Percentiles rank a stretch among this genome's conserved stretches.
phyloP scores from a whole-genome alignment of 1,140 invertebrate genomes.

The Lepidurus couesii region DNA sequence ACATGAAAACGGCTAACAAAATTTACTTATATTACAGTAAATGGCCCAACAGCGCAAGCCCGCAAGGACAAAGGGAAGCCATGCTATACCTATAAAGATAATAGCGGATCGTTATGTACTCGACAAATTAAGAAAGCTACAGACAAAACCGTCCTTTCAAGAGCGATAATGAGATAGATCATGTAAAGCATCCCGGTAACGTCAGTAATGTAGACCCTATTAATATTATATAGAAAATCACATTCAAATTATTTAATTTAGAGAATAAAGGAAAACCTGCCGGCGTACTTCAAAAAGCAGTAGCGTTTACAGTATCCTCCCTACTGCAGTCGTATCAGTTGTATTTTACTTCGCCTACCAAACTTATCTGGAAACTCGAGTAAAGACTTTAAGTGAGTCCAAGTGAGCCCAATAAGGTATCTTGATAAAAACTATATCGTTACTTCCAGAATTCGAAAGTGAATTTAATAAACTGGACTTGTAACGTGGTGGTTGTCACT shows the following conservation, averaged over 20 bases:
- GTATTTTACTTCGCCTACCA: constrained; percentile 63
- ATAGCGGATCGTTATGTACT: not conserved
- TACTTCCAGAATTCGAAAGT: not conserved
- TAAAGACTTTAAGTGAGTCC: constrained; percentile 63
- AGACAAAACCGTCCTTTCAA: not conserved
- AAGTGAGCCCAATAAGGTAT: too few species aligned
- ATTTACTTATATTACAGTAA: too few species aligned
- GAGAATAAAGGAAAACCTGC: not conserved
- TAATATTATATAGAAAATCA: not conserved
- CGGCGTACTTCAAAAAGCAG: not conserved
- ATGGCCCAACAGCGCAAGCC: too few species aligned
- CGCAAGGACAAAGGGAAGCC: too few species aligned
- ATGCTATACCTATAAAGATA: too few species aligned
- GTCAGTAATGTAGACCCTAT: not conserved
- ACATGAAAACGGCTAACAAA: too few species aligned
- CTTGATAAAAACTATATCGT: not conserved
- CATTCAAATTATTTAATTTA: not conserved
- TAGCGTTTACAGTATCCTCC: constrained; percentile 24
- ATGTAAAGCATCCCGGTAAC: not conserved
- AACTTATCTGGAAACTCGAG: constrained; percentile 76
- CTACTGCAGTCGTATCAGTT: constrained; percentile 33
- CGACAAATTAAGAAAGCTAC: not conserved
- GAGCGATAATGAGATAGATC: not conserved
- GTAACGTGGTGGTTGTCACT: constrained; percentile 58
- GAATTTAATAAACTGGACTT: constrained; percentile 5